These are phyloP conservation scores for Aphelenchoides bicaudatus DNA, from an alignment of 2,888 invertebrate species.

Conservation along the genomic window DNA sequence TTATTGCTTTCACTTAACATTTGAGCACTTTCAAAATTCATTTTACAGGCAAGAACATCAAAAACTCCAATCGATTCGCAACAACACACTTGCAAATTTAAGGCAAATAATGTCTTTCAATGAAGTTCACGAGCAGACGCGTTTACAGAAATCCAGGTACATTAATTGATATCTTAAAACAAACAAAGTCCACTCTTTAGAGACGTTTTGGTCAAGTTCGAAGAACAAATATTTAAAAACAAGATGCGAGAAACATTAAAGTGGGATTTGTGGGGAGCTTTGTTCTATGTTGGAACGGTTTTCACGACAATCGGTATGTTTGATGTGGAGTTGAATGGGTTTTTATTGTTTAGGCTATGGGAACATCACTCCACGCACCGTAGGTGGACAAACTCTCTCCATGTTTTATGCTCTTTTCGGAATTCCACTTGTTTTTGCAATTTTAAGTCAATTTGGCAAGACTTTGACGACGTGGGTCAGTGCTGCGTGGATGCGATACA, in stretches of 20 bases:
- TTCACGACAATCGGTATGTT: constrained; percentile 63
- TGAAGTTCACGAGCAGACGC: too few relatives aligned
- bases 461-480: constrained; percentile 62
- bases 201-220: constrained; percentile 42
- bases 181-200: constrained; percentile 34
- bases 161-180: too few relatives aligned
- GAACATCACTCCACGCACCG: constrained; percentile 85
- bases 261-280: constrained; percentile 62
- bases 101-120: constrained; percentile 25
- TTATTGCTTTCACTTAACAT: too few relatives aligned
- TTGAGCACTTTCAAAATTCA: background rate
- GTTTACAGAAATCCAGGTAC: too few relatives aligned
- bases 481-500: constrained; percentile 29
- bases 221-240: constrained; percentile 39
- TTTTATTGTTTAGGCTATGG: constrained; percentile 67
- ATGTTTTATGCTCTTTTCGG: constrained; percentile 89
- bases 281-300: constrained; percentile 63
- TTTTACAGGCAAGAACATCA: constrained; percentile 36
- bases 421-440: constrained; percentile 80
- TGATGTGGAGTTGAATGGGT: background rate
- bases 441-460: constrained; percentile 89
- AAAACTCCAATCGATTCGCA: constrained; percentile 41
- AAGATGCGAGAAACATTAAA: constrained; percentile 49
- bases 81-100: constrained; percentile 38
- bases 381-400: constrained; percentile 77